Evolutionary conservation across 2,113 vertebrate species (phyloP).

Genomic region (Sylvia atricapilla): DNA sequence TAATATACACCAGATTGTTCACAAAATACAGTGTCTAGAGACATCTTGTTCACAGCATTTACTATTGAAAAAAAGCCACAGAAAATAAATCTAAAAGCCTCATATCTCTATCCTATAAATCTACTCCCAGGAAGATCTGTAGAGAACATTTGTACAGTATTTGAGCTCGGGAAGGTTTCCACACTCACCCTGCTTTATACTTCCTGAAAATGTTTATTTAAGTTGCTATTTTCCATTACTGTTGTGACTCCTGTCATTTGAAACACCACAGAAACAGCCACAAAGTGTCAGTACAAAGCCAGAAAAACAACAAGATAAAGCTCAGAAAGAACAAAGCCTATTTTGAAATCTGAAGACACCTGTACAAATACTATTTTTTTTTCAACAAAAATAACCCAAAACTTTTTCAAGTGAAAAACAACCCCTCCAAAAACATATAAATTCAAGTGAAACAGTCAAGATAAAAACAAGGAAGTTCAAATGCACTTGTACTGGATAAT

Average conservation of each 20-base stretch:
- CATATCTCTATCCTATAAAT: not conserved
- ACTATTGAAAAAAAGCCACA: not conserved
- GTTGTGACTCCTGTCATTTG: not conserved
- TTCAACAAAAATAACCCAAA: not conserved
- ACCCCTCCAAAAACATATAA: not conserved
- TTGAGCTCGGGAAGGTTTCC: not conserved
- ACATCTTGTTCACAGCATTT: not conserved
- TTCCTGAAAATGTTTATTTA: slow-evolving; percentile 12
- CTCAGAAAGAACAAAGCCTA: not conserved
- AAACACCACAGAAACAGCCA: not conserved
- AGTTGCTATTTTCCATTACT: not conserved
- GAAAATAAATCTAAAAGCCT: not conserved
- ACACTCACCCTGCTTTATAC: not conserved
- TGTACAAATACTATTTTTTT: not conserved
- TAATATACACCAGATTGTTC: not conserved
- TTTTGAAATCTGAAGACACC: not conserved
- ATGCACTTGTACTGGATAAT: not conserved
- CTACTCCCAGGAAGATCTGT: not conserved
- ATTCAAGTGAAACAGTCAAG: not conserved
- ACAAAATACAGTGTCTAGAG: not conserved
- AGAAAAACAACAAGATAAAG: not conserved
- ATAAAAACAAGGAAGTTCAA: not conserved
- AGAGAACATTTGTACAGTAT: not conserved
- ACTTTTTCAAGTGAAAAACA: not conserved
- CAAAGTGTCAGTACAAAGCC: not conserved